phyloP scores from a whole-genome alignment of 2,113 vertebrate species.

The Uria lomvia region DNA sequence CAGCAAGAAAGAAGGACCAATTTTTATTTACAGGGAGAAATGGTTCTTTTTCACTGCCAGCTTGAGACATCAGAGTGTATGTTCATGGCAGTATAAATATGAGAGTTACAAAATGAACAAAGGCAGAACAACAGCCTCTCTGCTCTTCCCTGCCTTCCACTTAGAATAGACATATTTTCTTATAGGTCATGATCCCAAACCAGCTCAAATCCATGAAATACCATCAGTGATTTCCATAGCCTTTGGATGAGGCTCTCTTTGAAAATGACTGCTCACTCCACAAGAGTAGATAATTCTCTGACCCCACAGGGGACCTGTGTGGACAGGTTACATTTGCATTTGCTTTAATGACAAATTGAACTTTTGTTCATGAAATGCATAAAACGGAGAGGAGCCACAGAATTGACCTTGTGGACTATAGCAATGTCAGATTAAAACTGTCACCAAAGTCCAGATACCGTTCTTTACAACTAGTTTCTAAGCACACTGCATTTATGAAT shows the following conservation, averaged over 20 bases:
- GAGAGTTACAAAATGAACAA: neutral
- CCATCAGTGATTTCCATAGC: neutral
- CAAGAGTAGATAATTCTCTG: neutral
- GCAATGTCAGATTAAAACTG: neutral
- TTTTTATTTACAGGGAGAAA: neutral
- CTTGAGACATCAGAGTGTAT: neutral
- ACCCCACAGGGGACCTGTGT: neutral
- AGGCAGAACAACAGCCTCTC: neutral
- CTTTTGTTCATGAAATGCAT: neutral
- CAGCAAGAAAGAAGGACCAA: neutral
- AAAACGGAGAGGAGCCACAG: neutral
- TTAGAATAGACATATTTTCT: neutral
- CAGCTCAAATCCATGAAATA: neutral
- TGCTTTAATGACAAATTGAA: neutral
- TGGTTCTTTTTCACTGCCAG: neutral
- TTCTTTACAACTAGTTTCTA: neutral
- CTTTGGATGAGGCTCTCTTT: neutral
- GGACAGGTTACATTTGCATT: neutral
- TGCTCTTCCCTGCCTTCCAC: neutral
- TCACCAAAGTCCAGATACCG: neutral
- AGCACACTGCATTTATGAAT: neutral
- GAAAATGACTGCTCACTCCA: neutral
- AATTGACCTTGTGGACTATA: neutral
- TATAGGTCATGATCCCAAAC: neutral
- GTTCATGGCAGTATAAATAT: neutral